Evolutionary conservation across 2,888 invertebrate genomes (phyloP), one percentile per base, ranked within the genome.

Genomic region (Cryptus viduatorius): DNA sequence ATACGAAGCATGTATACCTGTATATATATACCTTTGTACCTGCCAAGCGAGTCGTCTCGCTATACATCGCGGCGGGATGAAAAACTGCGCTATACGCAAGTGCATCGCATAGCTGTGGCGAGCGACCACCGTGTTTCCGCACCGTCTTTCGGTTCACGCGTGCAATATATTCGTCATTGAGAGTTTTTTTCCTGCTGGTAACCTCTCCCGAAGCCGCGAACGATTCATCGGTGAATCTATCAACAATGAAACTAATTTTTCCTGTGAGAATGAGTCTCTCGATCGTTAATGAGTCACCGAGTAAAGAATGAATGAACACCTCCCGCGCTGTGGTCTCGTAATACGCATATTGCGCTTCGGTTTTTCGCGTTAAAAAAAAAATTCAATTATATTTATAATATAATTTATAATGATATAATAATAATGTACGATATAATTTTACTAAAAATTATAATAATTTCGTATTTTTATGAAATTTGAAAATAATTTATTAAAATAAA

Each of bases 81-180:
- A 86, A 37, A 84, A 83, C 72, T 84, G 64, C 24, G 73, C 64
- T 31, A 16, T 84, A 75, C 84, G 82, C 87, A 84, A 86, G 82
- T 80, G 77, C 82, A 75, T 50, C 82, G 71, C 69, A 75, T 78
- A 68, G 5, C 44, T 64, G 82, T 68, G 83, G 83, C 75, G 78
- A 85, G 50, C 86, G 81, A 87, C 87, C 86, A 87, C 87, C 85
- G 87, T 87, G 85, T 84, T 86, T 87, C 87, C 87, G 86, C 79
- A 81, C 78, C 73, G 46, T 69, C 31, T 83, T 79, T 84, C 72
- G 73, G 59, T 42, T 71, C 42, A 37, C 46, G 31, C 46, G 50
- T n/a, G 46, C 37, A 37, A 64, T 78, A 42, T 56, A 42, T 72
- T 68, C 50, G 67, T 80, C 84, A 77, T 81, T 69, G 65, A 48